Base-by-base conservation (phyloP, 2,888 invertebrate species). In the Balanococcus diminutus region DNA sequence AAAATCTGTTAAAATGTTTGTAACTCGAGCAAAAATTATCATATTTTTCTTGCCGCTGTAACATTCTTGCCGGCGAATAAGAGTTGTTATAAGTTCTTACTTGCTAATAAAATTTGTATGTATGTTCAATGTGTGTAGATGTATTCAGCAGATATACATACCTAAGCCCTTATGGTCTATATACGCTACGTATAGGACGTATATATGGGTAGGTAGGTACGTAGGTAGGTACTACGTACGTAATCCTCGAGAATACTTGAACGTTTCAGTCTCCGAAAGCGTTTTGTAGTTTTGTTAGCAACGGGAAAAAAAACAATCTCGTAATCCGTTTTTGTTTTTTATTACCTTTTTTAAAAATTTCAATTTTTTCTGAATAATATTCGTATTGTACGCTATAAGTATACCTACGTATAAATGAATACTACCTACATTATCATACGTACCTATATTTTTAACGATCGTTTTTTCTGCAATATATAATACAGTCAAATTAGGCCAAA, bases 251-350 rank as follows among this genome's bases (percentile, higher is more conserved):
- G n/a, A 31, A 75, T 75, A 75, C 28, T 75, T 36, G 11, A 28
- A 8, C 75, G 19, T 36, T 75, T 75, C 75, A 32, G 36, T 36
- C 36, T 36, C 28, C 36, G 75, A 32, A 75, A 75, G 28, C 75
- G 28, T 75, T 36, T 75, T 75, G n/a, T 31, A 75, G 32, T 75
- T 75, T 75, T 75, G 31, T 36, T 36, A 72, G 72, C 72, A 72
- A 31, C 72, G 6, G 61, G 16, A 31, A 25, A 72, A 72, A 72
- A 72, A 72, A 31, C 25, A 72, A 72, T 72, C 72, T 72, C 72
- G 72, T 72, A 72, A 72, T 72, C 72, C 72, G 56, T 72, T 72
- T 72, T 72, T 31, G 28, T 72, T 72, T 72, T 67, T 28, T 72
- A 72, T 72, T 31, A 72, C 72, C 16, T 25, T 72, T 72, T 31